Evolutionary conservation across 1,140 invertebrate genomes (phyloP), one percentile per base, ranked within the genome.

Genomic region (Chrysopa pallens): DNA sequence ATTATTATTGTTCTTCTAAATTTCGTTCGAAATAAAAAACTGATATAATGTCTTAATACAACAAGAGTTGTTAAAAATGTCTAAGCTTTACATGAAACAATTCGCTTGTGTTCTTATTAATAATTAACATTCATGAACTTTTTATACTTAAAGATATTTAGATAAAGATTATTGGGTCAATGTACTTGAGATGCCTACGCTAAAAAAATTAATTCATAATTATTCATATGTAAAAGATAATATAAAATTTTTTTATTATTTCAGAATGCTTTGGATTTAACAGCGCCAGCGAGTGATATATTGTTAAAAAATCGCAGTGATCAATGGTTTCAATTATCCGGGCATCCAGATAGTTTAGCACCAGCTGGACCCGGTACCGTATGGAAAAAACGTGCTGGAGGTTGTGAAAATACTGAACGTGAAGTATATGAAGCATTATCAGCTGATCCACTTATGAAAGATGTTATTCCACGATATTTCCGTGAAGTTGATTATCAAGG

Each of bases 221-320:
- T n/a, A n/a, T n/a, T n/a, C n/a, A n/a, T n/a, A n/a, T n/a, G n/a
- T n/a, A n/a, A n/a, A n/a, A n/a, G 39, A 27, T 9, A 44, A 28
- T 39, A 23, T 35, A 36, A 33, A 12, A 46, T 38, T 43, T 39
- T 47, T 44, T 12, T 43, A 53, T 50, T 60, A 56, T 79, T 78
- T n/a, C 66, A 92, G 87, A 92, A 93, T 64, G 88, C 91, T 36
- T 68, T 95, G 50, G 90, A 94, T 55, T 65, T 95, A 47, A 88
- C 86, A 42, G 86, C 84, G 6, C 88, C 91, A 31, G 89, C 90
- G 29, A 87, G 85, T 50, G 86, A 91, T 55, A 74, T 87, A 15
- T 64, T 93, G 27, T 58, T 93, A 38, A 84, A 84, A 50, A 84
- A 84, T 44, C 70, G 70, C 29, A 68, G 47, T 39, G 12, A 33